A percentile compares a stretch with the other conserved stretches of the same genome.
These are phyloP conservation scores for Argyra leucocephala DNA, from an alignment of 2,888 invertebrate genomes.

Conservation along the genomic window DNA sequence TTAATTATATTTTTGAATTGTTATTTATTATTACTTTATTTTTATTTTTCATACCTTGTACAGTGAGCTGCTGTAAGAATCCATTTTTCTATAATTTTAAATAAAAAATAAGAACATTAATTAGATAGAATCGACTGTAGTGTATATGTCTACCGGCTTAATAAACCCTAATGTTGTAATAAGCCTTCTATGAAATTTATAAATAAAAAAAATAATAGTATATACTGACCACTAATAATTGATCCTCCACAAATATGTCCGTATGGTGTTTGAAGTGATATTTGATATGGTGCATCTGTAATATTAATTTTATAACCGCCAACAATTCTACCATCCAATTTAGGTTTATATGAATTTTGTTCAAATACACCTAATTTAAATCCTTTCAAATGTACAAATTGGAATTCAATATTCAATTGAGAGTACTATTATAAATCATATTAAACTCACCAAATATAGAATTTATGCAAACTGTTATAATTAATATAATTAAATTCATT, in stretches of 20 bases:
- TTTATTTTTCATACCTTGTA: slow-evolving; percentile 33
- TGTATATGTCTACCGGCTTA: too few relatives aligned
- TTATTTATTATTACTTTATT: too few relatives aligned
- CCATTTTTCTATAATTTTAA: slow-evolving; percentile 29
- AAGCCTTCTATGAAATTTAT: neutral
- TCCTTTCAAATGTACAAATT: too few relatives aligned
- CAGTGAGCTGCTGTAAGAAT: slow-evolving; percentile 42
- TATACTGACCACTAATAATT: slow-evolving; percentile 29
- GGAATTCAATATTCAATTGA: too few relatives aligned
- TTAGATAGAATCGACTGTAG: too few relatives aligned
- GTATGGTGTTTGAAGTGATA: slow-evolving; percentile 35
- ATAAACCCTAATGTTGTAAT: too few relatives aligned
- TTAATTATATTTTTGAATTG: too few relatives aligned
- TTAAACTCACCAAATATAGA: too few relatives aligned
- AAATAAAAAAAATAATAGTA: neutral
- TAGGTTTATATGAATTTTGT: slow-evolving; percentile 27
- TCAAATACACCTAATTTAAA: neutral
- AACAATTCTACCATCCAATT: slow-evolving; percentile 41
- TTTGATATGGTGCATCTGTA: slow-evolving; percentile 40
- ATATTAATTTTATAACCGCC: slow-evolving; percentile 40
- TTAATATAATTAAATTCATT: too few relatives aligned
- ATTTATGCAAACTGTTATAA: too few relatives aligned
- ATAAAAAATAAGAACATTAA: neutral
- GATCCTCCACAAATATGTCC: slow-evolving; percentile 42
- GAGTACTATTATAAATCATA: too few relatives aligned